Conservation (phyloP, 2,113 vertebrate species). For the Cyprinus carpio region DNA sequence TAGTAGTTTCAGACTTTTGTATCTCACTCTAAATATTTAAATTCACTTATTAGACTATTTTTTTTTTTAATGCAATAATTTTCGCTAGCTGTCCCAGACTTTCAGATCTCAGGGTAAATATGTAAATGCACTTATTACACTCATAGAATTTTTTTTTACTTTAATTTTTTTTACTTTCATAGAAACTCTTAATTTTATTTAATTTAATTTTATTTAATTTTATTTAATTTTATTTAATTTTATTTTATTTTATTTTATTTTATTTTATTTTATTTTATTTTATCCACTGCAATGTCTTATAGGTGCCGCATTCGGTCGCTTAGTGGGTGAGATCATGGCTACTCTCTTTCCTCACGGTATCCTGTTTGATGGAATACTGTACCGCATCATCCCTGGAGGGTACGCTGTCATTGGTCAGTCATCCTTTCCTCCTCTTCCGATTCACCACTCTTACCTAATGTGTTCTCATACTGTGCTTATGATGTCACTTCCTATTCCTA, state of each 20-base stretch:
- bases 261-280: no score
- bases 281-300: background rate
- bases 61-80: background rate
- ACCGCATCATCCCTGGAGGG: slow-evolving; percentile 93
- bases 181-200: no score
- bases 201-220: no score
- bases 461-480: background rate
- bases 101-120: background rate
- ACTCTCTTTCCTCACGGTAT: slow-evolving; percentile 90
- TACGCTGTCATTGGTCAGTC: slow-evolving; percentile 95
- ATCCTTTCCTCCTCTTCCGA: slow-evolving; percentile 10
- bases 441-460: slow-evolving; percentile 14
- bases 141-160: background rate
- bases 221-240: no score
- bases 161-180: background rate
- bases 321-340: slow-evolving; percentile 93
- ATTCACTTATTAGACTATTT: background rate
- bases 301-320: slow-evolving; percentile 91
- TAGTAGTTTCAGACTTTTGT: background rate
- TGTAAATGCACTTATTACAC: background rate
- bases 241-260: no score
- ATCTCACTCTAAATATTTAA: no score
- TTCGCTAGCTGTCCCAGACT: background rate
- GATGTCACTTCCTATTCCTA: slow-evolving; percentile 7
- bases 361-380: slow-evolving; percentile 88